Evolutionary conservation across 2,797 vertebrate species (phyloP), one percentile per base, ranked within the genome.

Genomic region (Thalassophryne amazonica): DNA sequence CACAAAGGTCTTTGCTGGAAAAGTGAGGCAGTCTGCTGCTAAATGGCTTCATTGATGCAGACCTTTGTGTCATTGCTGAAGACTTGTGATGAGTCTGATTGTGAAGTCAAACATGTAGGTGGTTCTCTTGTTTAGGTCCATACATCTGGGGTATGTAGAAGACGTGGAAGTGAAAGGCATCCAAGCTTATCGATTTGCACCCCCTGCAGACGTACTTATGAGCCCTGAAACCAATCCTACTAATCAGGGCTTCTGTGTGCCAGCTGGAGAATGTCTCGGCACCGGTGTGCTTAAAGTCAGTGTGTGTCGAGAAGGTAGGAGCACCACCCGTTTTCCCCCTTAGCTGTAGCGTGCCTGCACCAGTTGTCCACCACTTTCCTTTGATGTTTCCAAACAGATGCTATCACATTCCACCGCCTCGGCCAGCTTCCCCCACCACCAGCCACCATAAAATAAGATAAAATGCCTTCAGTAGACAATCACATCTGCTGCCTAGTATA

Each of bases 201-300:
- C 91, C 15, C 92, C 91, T 0, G 32, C 1, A 0, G 90, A 92
- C 8, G 90, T 92, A 6, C 85, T 93, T 12, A 89, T 87, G 78
- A 88, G 69, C 34, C 91, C 90, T 4, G 35, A 65, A 15, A 65
- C 89, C 14, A 93, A 93, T 67, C 91, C 91, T 10, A 43, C 60
- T 14, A 93, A 93, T 2, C 82, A 62, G 5, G 91, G 91, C 39
- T 93, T 92, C 84, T 93, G 92, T 2, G 91, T 92, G 42, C 91
- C 91, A 22, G 81, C 86, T 8, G 83, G 83, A 6, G 83, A 92
- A 3, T 93, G 92, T 42, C 89, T 91, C 4, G 86, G 89, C 71
- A 90, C 89, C 8, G 92, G 92, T 2, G 86, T 93, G 66, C 88
- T 92, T 7, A 93, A 93, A 87, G 89, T 93, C 80, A 93, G 91